Percentiles rank a stretch among this genome's conserved stretches.
Conservation (phyloP, 2,888 invertebrate genomes). For the Lasius fuliginosus region DNA sequence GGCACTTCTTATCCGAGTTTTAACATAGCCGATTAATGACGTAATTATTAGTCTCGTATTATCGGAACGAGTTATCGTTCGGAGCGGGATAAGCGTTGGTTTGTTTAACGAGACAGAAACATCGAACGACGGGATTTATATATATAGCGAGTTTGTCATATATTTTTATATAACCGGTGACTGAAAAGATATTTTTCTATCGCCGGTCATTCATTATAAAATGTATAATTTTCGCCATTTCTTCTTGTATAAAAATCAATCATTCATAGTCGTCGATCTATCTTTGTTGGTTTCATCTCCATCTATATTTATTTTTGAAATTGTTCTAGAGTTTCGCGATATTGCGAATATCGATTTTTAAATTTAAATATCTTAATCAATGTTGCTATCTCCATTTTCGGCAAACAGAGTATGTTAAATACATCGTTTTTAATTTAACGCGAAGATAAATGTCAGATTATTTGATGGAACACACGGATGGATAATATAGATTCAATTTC, state of each 20-base stretch:
- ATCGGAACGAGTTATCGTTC: constrained; percentile 18
- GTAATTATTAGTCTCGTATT: constrained; percentile 31
- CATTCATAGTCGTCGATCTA: constrained; percentile 52
- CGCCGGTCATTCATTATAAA: not conserved
- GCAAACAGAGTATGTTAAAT: not conserved
- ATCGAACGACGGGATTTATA: not conserved
- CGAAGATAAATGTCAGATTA: not conserved
- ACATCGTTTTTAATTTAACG: not conserved
- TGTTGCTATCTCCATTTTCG: not conserved
- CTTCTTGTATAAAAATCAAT: constrained; percentile 51
- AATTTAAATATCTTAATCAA: not conserved
- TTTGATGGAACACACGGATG: not conserved
- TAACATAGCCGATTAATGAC: constrained; percentile 14
- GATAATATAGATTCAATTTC: not conserved
- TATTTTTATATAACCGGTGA: constrained; percentile 5
- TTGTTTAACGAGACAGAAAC: constrained; percentile 1
- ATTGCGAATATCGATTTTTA: not conserved
- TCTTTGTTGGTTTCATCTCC: constrained; percentile 39
- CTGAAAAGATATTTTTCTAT: constrained; percentile 23
- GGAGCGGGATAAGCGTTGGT: constrained; percentile 8
- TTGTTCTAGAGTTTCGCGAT: not conserved
- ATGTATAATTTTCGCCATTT: not conserved
- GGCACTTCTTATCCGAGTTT: constrained; percentile 3
- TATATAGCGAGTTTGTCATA: not conserved
- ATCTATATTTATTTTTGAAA: not conserved